phyloP scores from a whole-genome alignment of 2,888 invertebrate genomes.

The Linnaemya tessellans region DNA sequence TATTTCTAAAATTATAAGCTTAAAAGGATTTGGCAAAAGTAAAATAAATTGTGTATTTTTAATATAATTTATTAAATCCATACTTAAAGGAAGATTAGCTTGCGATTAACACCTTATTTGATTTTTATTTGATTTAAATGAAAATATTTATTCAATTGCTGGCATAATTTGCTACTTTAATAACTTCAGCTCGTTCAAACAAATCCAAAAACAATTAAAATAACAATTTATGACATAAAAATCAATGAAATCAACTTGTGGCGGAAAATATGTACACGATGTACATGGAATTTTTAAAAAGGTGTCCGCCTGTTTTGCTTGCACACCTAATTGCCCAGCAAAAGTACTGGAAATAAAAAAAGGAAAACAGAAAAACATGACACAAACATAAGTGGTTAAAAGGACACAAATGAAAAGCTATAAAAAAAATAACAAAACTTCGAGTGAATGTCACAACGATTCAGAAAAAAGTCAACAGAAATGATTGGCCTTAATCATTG shows the following conservation, averaged over 20 bases:
- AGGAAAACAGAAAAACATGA: constrained; percentile 47
- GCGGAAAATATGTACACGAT: constrained; percentile 65
- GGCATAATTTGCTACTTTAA: constrained; percentile 49
- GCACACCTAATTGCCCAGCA: constrained; percentile 62
- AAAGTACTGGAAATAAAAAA: constrained; percentile 45
- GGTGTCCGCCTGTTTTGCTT: constrained; percentile 19
- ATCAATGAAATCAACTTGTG: constrained; percentile 70
- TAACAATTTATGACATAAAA: constrained; percentile 61
- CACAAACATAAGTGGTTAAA: constrained; percentile 69
- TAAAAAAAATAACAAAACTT: constrained; percentile 45
- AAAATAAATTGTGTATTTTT: background rate
- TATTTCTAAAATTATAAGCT: background rate
- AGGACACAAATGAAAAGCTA: constrained; percentile 54
- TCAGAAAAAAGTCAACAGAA: constrained; percentile 26
- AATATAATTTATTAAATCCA: background rate
- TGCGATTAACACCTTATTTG: background rate
- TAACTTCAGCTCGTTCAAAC: constrained; percentile 32
- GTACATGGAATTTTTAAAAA: constrained; percentile 67
- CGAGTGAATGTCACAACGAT: constrained; percentile 64
- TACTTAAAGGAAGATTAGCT: background rate
- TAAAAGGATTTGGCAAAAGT: background rate
- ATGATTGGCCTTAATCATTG: constrained; percentile 63
- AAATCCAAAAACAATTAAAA: constrained; percentile 33
- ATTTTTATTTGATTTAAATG: background rate
- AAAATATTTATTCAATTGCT: constrained; percentile 25